Evolutionary conservation across 1,140 invertebrate species (phyloP), one percentile per base, ranked within the genome.

Genomic region (Rhagoletis pomonella): DNA sequence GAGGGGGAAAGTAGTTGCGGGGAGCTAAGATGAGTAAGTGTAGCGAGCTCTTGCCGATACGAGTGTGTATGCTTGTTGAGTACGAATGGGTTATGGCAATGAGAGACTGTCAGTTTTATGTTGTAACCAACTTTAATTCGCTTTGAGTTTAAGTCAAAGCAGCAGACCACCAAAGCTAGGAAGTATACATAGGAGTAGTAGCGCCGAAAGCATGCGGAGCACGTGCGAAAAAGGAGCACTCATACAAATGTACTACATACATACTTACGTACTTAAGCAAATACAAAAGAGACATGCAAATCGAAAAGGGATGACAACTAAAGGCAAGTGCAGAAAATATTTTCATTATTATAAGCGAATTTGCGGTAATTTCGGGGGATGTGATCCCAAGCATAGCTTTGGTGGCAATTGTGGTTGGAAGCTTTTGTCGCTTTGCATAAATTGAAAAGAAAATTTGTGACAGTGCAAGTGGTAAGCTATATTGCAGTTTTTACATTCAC

Each of bases 291-390:
- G 50, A 55, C 12, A 62, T 62, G 60, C 60, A 62, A n/a, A 62
- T 12, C 60, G 60, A 62, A 14, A 3, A 42, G 3, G 19, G 4
- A 69, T 2, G 29, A 39, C 29, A 62, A n/a, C 12, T 3, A 44
- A 47, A 73, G 60, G 17, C 60, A 62, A 39, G 19, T 59, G 2
- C 4, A 73, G 42, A 47, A 12, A 47, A 73, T 73, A 73, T 47
- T 4, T 73, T 73, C 42, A 73, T 73, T 73, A 73, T 73, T 73
- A 73, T n/a, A n/a, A 47, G 42, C 67, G 44, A 10, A 73, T 73
- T 73, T 73, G 67, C 12, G 14, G 14, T 12, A 73, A 4, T 73
- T 73, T 17, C 1, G 44, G 29, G 44, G 67, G 17, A 4, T 17
- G 17, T 73, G 12, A 55, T 55, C 50, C 50, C 50, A 5, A 55